Percentiles rank a stretch among this genome's conserved stretches.
These are phyloP conservation scores for Leucoraja ocellata DNA, from an alignment of 2,797 vertebrate genomes.

Conservation along the genomic window DNA sequence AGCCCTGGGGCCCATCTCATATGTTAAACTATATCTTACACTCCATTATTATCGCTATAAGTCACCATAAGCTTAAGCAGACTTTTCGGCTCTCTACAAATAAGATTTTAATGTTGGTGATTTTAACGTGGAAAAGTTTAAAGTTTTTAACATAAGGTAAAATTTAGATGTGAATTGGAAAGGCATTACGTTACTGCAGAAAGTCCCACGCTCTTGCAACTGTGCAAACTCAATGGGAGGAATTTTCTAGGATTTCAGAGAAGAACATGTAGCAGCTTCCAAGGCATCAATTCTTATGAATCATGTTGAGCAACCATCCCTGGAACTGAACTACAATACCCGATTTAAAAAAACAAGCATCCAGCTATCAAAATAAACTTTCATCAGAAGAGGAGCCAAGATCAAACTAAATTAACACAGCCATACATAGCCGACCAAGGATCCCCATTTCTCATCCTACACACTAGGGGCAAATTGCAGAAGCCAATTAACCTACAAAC, in stretches of 20 bases:
- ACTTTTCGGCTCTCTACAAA: neutral
- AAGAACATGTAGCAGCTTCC: neutral
- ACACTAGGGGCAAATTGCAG: too few species aligned
- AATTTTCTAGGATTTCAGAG: neutral
- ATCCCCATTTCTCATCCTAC: too few species aligned
- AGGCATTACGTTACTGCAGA: neutral
- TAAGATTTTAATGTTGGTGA: neutral
- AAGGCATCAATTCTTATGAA: neutral
- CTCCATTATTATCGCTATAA: neutral
- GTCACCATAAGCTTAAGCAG: constrained; percentile 8
- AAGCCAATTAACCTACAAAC: too few species aligned
- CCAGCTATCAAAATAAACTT: neutral
- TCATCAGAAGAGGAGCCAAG: neutral
- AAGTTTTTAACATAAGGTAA: neutral
- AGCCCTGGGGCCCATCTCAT: neutral
- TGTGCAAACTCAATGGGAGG: neutral
- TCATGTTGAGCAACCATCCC: neutral
- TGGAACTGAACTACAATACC: constrained; percentile 5
- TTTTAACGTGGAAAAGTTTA: neutral
- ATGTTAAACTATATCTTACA: constrained; percentile 25
- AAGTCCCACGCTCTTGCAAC: neutral
- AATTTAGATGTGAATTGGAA: neutral
- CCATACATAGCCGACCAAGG: neutral
- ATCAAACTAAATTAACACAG: neutral
- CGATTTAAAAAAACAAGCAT: neutral